Conservation (phyloP, 2,888 invertebrate species). For the Plebejus argus region DNA sequence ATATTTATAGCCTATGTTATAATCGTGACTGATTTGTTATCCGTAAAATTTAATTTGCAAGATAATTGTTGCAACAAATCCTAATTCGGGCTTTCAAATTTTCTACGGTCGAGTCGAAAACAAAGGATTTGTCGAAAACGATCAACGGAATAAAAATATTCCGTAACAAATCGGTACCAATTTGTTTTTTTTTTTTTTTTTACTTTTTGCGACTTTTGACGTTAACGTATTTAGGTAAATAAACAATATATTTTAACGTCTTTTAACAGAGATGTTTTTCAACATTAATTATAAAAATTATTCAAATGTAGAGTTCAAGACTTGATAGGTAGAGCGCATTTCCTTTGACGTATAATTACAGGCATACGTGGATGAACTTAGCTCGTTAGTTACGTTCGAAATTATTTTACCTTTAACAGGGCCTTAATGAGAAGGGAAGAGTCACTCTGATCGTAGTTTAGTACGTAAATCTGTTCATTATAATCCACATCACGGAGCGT, state of each 20-base stretch:
- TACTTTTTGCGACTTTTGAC: not conserved
- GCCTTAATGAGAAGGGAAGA: not conserved
- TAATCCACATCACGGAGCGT: not conserved
- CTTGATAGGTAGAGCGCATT: not conserved
- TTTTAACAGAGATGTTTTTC: not conserved
- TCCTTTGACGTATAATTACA: constrained; percentile 15
- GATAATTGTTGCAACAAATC: constrained; percentile 59
- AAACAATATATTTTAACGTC: not conserved
- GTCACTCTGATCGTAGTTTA: not conserved
- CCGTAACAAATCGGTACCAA: not conserved
- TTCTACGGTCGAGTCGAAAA: constrained; percentile 16
- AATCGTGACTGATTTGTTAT: constrained; percentile 56
- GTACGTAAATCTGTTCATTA: not conserved
- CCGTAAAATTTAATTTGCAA: constrained; percentile 64
- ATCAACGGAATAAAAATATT: not conserved
- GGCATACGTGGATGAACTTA: constrained; percentile 8
- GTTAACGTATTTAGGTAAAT: not conserved
- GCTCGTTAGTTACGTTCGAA: not conserved
- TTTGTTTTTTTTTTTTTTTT: not conserved
- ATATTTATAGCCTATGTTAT: constrained; percentile 39
- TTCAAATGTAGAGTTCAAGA: not conserved
- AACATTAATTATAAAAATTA: not conserved
- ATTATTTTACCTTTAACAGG: not conserved
- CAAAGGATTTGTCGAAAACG: not conserved
- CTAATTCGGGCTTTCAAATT: constrained; percentile 52